phyloP scores from a whole-genome alignment of 2,888 invertebrate genomes.

The Alloplasta piceator region DNA sequence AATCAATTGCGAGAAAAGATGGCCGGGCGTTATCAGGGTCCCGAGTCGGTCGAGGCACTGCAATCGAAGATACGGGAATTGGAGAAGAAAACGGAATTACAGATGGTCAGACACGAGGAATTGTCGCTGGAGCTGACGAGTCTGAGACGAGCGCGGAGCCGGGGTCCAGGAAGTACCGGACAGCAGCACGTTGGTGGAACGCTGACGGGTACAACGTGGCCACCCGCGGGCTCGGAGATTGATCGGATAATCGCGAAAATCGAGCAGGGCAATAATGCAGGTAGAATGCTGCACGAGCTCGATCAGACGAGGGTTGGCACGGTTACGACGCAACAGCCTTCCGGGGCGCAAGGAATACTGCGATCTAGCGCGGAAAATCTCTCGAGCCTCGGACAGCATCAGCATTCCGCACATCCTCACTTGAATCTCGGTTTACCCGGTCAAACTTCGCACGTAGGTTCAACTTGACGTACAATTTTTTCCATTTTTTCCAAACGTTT shows the following conservation, averaged over 20 bases:
- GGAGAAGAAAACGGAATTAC: constrained; percentile 93
- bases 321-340: constrained; percentile 83
- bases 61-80: constrained; percentile 94
- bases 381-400: constrained; percentile 78
- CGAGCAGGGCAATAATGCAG: constrained; percentile 87
- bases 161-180: constrained; percentile 76
- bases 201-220: constrained; percentile 83
- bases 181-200: constrained; percentile 81
- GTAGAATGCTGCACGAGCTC: constrained; percentile 93
- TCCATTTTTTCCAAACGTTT: not conserved
- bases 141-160: constrained; percentile 85
- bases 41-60: constrained; percentile 88
- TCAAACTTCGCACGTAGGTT: constrained; percentile 78
- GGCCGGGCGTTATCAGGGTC: constrained; percentile 85
- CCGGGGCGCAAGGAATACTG: constrained; percentile 77
- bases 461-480: not conserved
- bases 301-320: constrained; percentile 91
- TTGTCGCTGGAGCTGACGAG: constrained; percentile 93
- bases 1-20: constrained; percentile 86
- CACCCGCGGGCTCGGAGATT: constrained; percentile 89
- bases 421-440: constrained; percentile 80
- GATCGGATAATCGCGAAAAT: constrained; percentile 98
- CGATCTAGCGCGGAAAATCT: constrained; percentile 82
- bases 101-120: constrained; percentile 92
- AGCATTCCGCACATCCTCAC: constrained; percentile 80